A percentile compares a stretch with the other conserved stretches of the same genome.
phyloP scores from a whole-genome alignment of 2,797 vertebrate genomes.

The Cyclura pinguis region DNA sequence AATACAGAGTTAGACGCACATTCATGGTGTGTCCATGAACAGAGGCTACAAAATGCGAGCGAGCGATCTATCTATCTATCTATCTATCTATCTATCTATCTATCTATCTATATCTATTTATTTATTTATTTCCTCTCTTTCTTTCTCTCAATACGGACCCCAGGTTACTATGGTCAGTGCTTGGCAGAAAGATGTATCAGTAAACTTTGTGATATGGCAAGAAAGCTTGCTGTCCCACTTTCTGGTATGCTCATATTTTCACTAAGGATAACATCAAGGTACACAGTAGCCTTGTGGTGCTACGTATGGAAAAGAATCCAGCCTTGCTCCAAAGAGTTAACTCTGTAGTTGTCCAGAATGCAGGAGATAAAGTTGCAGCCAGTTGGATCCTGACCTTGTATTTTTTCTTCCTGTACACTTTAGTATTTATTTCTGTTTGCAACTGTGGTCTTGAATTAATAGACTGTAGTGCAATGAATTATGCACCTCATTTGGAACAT shows the following conservation, averaged over 20 bases:
- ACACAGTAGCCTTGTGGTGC: not conserved
- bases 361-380: too few relatives aligned
- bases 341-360: not conserved
- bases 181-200: not conserved
- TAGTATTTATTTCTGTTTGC: conserved; percentile 5
- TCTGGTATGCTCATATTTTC: not conserved
- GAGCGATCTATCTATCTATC: too few relatives aligned
- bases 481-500: not conserved
- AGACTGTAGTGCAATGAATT: not conserved
- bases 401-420: not conserved
- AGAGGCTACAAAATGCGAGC: too few relatives aligned
- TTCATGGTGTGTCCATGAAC: not conserved
- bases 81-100: too few relatives aligned
- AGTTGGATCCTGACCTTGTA: too few relatives aligned
- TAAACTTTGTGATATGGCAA: not conserved
- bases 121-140: too few relatives aligned
- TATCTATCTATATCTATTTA: too few relatives aligned
- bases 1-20: too few relatives aligned
- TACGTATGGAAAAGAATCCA: not conserved
- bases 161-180: too few relatives aligned
- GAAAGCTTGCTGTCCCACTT: too few relatives aligned
- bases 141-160: too few relatives aligned
- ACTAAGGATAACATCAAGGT: not conserved
- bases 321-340: not conserved
- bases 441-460: not conserved